A percentile compares a stretch with the other conserved stretches of the same genome.
Conservation (phyloP, 2,797 vertebrate genomes). For the Cyprinodon diabolis region DNA sequence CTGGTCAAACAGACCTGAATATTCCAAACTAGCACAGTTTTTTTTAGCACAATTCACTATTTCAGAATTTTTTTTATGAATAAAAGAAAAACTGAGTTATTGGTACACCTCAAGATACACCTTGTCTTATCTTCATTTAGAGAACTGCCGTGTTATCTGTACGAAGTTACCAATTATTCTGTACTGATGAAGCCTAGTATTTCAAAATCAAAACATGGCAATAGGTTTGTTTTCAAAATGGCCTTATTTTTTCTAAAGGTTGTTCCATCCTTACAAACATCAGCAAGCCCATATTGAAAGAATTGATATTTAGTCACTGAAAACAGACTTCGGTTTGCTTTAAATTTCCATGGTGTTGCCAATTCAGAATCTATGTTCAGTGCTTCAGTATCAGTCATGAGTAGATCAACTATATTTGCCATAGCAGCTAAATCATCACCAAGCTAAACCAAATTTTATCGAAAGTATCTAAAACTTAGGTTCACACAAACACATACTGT, state of each 20-base stretch:
- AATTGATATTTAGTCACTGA: conserved; percentile 8
- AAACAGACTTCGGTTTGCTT: not conserved
- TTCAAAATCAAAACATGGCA: not conserved
- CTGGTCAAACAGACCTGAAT: no score
- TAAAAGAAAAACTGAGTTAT: no score
- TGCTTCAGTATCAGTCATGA: conserved; percentile 40
- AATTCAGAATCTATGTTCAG: conserved; percentile 36
- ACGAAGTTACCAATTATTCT: not conserved
- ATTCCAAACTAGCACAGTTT: no score
- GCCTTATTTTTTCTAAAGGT: not conserved
- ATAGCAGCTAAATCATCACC: conserved; percentile 34
- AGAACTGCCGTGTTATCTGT: not conserved
- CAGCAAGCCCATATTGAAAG: not conserved
- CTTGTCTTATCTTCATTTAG: no score
- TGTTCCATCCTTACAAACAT: conserved; percentile 6
- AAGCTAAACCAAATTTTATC: not conserved
- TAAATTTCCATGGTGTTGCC: conserved; percentile 18
- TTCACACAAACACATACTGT: not conserved
- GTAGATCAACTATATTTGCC: conserved; percentile 22
- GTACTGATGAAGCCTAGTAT: not conserved
- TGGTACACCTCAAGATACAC: no score
- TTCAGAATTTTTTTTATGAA: no score
- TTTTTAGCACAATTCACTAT: no score
- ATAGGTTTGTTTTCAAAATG: not conserved
- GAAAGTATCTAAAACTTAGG: not conserved